Evolutionary conservation across 23 tunicate species (phyloP).

Genomic region (Halocynthia aurantium): DNA sequence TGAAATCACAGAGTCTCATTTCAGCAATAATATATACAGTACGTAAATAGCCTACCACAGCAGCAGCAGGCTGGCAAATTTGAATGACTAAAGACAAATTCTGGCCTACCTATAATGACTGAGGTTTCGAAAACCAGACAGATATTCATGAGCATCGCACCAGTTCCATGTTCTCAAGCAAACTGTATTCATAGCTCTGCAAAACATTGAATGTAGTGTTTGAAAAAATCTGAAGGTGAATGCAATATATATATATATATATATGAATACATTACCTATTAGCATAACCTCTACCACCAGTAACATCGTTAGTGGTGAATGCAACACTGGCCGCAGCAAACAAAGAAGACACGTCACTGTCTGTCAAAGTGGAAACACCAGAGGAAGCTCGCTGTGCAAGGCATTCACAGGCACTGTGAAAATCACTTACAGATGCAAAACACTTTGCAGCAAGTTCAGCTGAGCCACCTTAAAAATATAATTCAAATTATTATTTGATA

Average conservation of each 20-base stretch:
- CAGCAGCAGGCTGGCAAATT: too few relatives aligned
- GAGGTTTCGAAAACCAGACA: neutral
- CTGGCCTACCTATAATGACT: too few relatives aligned
- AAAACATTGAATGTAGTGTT: neutral
- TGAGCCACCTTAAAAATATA: slow-evolving; percentile 35
- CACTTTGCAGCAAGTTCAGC: slow-evolving; percentile 85
- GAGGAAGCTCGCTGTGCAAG: slow-evolving; percentile 38
- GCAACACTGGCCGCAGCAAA: slow-evolving; percentile 50
- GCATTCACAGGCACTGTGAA: slow-evolving; percentile 37
- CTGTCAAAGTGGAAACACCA: slow-evolving; percentile 26
- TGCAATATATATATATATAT: neutral
- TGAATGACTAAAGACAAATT: too few relatives aligned
- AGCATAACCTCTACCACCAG: slow-evolving; percentile 4
- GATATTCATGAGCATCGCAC: slow-evolving; percentile 31
- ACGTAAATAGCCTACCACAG: too few relatives aligned
- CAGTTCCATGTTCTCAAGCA: slow-evolving; percentile 54
- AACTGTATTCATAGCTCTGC: slow-evolving; percentile 40
- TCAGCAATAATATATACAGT: too few relatives aligned
- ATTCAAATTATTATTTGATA: neutral
- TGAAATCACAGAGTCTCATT: too few relatives aligned
- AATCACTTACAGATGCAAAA: slow-evolving; percentile 65
- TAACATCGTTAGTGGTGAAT: slow-evolving; percentile 2
- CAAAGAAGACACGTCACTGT: slow-evolving; percentile 43
- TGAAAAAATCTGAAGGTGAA: neutral
- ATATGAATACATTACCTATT: slow-evolving; percentile 10